phyloP scores from a whole-genome alignment of 2,797 vertebrate species.

The Podargus strigoides region DNA sequence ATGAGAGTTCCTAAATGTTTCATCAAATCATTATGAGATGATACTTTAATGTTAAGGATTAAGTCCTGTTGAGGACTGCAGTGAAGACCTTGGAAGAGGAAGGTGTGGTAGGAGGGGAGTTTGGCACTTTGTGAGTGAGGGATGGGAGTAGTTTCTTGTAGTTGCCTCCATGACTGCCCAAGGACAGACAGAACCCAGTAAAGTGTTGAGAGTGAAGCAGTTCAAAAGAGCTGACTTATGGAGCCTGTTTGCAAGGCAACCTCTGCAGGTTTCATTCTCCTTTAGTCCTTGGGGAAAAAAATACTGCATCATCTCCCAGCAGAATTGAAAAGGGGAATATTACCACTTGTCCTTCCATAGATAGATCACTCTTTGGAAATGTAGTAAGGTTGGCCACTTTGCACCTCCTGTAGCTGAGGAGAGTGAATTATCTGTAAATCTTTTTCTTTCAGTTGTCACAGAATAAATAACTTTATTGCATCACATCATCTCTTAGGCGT shows the following conservation, averaged over 20 bases:
- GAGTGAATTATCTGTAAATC: not conserved
- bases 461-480: too few relatives aligned
- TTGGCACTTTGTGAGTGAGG: not conserved
- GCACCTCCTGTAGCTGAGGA: not conserved
- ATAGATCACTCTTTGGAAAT: not conserved
- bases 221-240: not conserved
- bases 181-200: not conserved
- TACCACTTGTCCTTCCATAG: not conserved
- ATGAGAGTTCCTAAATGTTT: not conserved
- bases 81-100: not conserved
- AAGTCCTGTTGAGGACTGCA: not conserved
- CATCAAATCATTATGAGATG: not conserved
- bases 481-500: rapidly evolving
- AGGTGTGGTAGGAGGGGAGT: not conserved
- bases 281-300: not conserved
- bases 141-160: not conserved
- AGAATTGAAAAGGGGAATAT: not conserved
- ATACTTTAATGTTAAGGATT: not conserved
- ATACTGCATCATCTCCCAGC: not conserved
- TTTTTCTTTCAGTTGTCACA: not conserved
- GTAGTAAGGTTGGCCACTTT: not conserved
- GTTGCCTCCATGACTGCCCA: not conserved
- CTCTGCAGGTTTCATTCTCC: not conserved
- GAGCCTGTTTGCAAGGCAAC: not conserved
- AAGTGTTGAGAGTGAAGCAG: not conserved